Conservation (phyloP, 2,113 vertebrate species). For the Gasterosteus aculeatus region DNA sequence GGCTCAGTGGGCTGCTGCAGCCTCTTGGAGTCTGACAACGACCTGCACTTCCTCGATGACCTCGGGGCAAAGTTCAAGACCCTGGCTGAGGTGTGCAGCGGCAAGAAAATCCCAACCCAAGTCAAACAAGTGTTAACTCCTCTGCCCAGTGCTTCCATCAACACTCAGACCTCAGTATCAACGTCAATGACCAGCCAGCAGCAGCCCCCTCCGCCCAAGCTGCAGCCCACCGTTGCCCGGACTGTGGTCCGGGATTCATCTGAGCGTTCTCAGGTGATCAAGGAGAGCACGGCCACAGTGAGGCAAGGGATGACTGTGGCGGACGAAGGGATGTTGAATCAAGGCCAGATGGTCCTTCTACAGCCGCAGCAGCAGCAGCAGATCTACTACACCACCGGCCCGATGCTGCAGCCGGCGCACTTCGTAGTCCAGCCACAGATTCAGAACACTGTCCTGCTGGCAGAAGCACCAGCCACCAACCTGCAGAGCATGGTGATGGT, state of each 20-base stretch:
- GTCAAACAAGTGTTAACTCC: constrained; percentile 20
- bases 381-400: constrained; percentile 67
- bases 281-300: not conserved
- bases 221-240: not conserved
- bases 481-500: constrained; percentile 69
- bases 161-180: constrained; percentile 34
- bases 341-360: constrained; percentile 68
- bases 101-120: constrained; percentile 68
- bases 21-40: constrained; percentile 84
- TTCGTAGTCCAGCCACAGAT: constrained; percentile 71
- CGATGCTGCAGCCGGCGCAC: constrained; percentile 67
- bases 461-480: constrained; percentile 54
- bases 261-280: constrained; percentile 29
- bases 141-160: constrained; percentile 36
- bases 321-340: constrained; percentile 22
- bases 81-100: constrained; percentile 87
- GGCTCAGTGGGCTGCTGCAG: constrained; percentile 88
- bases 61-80: constrained; percentile 89
- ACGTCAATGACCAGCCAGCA: constrained; percentile 4
- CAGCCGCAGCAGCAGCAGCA: constrained; percentile 73
- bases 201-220: not conserved
- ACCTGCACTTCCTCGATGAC: constrained; percentile 86
- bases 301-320: constrained; percentile 26
- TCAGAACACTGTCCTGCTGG: constrained; percentile 63
- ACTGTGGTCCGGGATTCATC: constrained; percentile 43